Base-by-base conservation (phyloP, 1,140 invertebrate genomes). In the Steinernema khuongi region DNA sequence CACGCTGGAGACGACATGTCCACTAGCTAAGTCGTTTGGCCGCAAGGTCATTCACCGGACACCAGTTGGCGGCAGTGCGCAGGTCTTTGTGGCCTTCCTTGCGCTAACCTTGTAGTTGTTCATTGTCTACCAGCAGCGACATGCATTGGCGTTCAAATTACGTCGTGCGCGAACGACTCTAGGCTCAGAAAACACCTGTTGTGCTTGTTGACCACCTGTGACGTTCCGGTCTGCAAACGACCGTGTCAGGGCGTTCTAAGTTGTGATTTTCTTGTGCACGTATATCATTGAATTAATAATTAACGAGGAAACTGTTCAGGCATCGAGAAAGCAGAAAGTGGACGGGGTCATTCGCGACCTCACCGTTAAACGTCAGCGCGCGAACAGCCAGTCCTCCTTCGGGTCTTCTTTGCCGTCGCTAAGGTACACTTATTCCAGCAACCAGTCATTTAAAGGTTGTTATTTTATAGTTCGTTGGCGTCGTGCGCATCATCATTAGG, bases 371-470 rank as follows among this genome's bases (percentile, higher is more conserved):
- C 31, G 71, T n/a, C 22, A 60, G 19, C 26, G 72, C n/a, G 17
- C 43, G 30, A 73, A 43, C 31, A 74, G 72, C 36, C 71, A 74
- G 18, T 73, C 68, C n/a, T 74, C 72, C 14, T 36, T 74, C 22
- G 41, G 68, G 31, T 74, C 72, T 26, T 73, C 68, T 32, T 22
- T 67, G 36, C 70, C 33, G 18, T 71, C 43, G n/a, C 68, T 66
- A 29, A 28, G 43, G 69, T 74, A 31, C 50, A 36, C 31, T 73
- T 67, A 69, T 43, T 67, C 73, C 68, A 50, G 69, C 66, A 78
- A 78, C 70, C 78, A 88, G 88, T 77, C 86, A 89, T 78, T 85
- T 89, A 43, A 88, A 89, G 80, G 86, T 11, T 41, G n/a, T 41
- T 41, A 7, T 26, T 14, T 60, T 60, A 4, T 26, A 60, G 50